These are phyloP conservation scores for Anadara kagoshimensis DNA, from an alignment of 1,140 invertebrate genomes.

Conservation along the genomic window DNA sequence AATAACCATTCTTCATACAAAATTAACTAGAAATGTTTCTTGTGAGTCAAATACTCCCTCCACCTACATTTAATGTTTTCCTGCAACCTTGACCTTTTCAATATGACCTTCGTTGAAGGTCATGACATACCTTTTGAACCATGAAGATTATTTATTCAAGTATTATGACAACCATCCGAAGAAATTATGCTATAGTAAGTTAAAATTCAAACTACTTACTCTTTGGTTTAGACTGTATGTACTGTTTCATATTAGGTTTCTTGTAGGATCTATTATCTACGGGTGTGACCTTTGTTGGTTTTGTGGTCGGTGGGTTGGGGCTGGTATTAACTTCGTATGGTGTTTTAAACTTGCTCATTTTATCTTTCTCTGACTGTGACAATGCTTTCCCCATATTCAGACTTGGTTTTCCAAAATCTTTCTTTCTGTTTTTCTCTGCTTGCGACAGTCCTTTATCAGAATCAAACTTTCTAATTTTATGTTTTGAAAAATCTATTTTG, in stretches of 20 bases:
- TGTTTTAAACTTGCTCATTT: slow-evolving; percentile 37
- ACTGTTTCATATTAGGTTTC: slow-evolving; percentile 30
- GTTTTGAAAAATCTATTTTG: no score
- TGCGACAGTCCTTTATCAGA: not conserved
- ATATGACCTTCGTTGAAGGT: no score
- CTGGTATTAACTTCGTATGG: slow-evolving; percentile 53
- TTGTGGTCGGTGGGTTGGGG: slow-evolving; percentile 60
- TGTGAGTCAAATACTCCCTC: no score
- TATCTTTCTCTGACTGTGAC: no score
- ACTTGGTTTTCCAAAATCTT: not conserved
- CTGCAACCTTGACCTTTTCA: no score
- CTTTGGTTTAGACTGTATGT: slow-evolving; percentile 51
- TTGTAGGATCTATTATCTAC: slow-evolving; percentile 25
- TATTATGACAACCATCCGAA: no score
- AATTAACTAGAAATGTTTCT: no score
- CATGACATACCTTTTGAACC: no score
- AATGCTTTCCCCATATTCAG: not conserved
- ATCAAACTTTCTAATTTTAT: not conserved
- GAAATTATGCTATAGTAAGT: no score
- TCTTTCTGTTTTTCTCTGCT: not conserved
- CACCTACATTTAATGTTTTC: no score
- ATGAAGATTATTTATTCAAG: no score
- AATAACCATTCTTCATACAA: no score
- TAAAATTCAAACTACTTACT: slow-evolving; percentile 36
- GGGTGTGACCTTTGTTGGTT: slow-evolving; percentile 36